These are phyloP conservation scores for Sarcophaga variegata DNA, from an alignment of 2,888 invertebrate species.

Conservation along the genomic window DNA sequence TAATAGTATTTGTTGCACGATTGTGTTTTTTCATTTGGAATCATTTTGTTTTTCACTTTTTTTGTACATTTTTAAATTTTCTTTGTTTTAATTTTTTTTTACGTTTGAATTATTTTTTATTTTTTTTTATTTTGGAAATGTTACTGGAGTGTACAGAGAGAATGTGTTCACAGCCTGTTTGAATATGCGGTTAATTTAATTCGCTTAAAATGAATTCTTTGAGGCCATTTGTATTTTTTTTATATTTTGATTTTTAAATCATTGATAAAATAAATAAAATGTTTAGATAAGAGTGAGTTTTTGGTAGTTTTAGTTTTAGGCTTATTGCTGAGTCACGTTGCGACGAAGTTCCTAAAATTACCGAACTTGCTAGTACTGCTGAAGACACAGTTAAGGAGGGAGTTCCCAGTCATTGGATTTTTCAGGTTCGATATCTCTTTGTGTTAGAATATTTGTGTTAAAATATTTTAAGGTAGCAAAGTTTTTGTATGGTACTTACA, in stretches of 20 bases:
- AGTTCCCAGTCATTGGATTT: too few species aligned
- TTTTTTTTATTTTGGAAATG: neutral
- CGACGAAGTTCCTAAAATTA: too few species aligned
- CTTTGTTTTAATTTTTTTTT: neutral
- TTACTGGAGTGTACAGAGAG: neutral
- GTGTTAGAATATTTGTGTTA: too few species aligned
- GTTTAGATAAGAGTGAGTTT: neutral
- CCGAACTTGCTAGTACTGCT: too few species aligned
- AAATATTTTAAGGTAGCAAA: too few species aligned
- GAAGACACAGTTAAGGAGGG: too few species aligned
- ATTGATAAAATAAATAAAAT: too few species aligned
- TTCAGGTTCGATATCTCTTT: too few species aligned
- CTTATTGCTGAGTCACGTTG: too few species aligned
- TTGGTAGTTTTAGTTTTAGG: neutral
- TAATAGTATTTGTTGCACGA: constrained; percentile 59
- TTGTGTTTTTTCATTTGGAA: constrained; percentile 2
- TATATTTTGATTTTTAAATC: neutral
- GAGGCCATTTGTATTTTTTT: constrained; percentile 9
- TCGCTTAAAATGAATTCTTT: constrained; percentile 54
- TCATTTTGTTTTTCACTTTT: constrained; percentile 8
- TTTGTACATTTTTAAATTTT: constrained; percentile 1
- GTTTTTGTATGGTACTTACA: too few species aligned
- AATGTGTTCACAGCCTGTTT: constrained; percentile 12
- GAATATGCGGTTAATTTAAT: constrained; percentile 62
- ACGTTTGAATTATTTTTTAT: neutral